Percentiles rank a stretch among this genome's conserved stretches.
phyloP scores from a whole-genome alignment of 92 coral and sea anemone species.

The Chrysogorgia sp. region DNA sequence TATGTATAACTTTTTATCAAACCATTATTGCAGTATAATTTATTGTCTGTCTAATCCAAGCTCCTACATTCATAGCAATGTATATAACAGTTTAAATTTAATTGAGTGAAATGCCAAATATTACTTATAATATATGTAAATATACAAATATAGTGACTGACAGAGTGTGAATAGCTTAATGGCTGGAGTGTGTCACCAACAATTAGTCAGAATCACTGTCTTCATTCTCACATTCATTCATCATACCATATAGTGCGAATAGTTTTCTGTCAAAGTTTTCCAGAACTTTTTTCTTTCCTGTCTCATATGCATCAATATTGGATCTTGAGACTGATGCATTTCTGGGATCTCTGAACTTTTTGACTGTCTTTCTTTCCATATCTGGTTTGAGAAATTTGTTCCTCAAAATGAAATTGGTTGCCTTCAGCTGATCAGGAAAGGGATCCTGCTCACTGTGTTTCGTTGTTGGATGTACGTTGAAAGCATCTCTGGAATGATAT shows the following conservation, averaged over 20 bases:
- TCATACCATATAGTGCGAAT: constrained; percentile 4
- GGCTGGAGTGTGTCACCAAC: not conserved
- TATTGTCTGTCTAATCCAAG: too few species aligned
- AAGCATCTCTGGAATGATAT: constrained; percentile 37
- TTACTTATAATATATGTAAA: too few species aligned
- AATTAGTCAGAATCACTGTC: not conserved
- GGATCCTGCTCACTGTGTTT: constrained; percentile 56
- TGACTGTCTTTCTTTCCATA: not conserved
- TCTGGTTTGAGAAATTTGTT: constrained; percentile 15
- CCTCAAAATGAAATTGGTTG: constrained; percentile 29
- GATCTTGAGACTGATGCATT: not conserved
- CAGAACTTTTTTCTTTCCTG: too few species aligned
- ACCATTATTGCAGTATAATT: too few species aligned
- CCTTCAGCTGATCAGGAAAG: constrained; percentile 66
- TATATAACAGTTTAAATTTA: not conserved
- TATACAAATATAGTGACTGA: too few species aligned
- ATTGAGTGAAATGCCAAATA: too few species aligned
- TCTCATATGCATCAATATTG: constrained; percentile 17
- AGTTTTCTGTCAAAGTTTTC: not conserved
- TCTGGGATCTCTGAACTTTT: constrained; percentile 2
- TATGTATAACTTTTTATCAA: too few species aligned
- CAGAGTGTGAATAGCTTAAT: too few species aligned
- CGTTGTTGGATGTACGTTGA: constrained; percentile 53
- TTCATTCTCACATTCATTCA: not conserved
- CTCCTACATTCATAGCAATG: too few species aligned